Base-by-base conservation (phyloP, 2,888 invertebrate genomes). In the Candidula unifasciata region DNA sequence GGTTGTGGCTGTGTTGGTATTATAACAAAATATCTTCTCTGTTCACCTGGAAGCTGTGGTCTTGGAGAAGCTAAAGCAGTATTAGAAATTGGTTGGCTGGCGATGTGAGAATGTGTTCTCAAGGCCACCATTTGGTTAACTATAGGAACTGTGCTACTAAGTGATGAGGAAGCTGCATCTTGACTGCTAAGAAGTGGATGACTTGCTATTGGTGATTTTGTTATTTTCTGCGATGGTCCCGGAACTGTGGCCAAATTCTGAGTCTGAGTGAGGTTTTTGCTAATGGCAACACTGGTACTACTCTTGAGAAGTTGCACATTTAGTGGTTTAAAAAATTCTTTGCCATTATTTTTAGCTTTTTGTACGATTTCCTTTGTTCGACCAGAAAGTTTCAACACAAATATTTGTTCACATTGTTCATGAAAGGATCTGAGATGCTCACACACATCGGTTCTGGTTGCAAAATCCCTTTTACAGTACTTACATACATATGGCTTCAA, bases 401-500 rank as follows among this genome's bases (percentile, higher is more conserved):
- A 69, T 27, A 16, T 21, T 21, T n/a, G 21, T 3, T 44, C 33
- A 33, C 21, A 8, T 2, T 71, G 24, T 16, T n/a, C 21, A n/a
- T 71, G 71, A n/a, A 3, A 18, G 3, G 1, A 5, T 35, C 10
- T 21, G 21, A 66, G 6, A 66, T 82, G 82, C 10, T 76, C 21
- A 44, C 8, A n/a, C 6, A 82, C 18, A 5, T 52, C 52, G 44
- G 30, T 10, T 27, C 52, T 35, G 8, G 68, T 33, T 3, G 13
- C 66, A 76, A 21, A 77, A 13, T 35, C 35, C n/a, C 24, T 24
- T 5, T 37, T 6, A 66, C 82, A 82, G 44, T 76, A 82, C 13
- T 54, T 68, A 54, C 82, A 82, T 0, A 6, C 6, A 33, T 76
- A 82, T 37, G 82, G 82, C 52, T 76, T 82, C 3, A 33, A 6